A percentile compares a stretch with the other conserved stretches of the same genome.
phyloP scores from a whole-genome alignment of 2,888 invertebrate species.

The Drosophila barbarae region DNA sequence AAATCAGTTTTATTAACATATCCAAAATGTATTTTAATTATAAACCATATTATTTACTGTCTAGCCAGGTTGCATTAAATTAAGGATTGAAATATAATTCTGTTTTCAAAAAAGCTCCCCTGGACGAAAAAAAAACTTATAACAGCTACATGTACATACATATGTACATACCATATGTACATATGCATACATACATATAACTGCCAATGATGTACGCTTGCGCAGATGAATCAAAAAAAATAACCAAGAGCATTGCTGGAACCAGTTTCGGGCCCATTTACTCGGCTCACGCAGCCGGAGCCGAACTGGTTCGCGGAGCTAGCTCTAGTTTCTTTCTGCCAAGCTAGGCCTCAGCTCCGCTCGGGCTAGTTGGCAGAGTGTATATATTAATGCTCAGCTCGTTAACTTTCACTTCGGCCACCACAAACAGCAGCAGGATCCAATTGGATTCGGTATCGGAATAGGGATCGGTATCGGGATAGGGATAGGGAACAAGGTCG shows the following conservation, averaged over 20 bases:
- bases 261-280: constrained; percentile 33
- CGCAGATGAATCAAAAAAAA: background rate
- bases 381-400: constrained; percentile 36
- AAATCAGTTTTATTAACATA: too few species aligned
- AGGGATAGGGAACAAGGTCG: background rate
- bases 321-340: constrained; percentile 21
- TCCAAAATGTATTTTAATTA: too few species aligned
- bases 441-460: background rate
- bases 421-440: constrained; percentile 16
- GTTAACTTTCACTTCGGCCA: constrained; percentile 44
- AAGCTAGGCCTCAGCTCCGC: constrained; percentile 24
- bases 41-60: too few species aligned
- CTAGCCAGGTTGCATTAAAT: background rate
- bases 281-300: constrained; percentile 18
- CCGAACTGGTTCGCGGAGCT: constrained; percentile 27
- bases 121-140: background rate
- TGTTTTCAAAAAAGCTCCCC: background rate
- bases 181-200: too few species aligned
- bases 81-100: background rate
- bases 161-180: background rate
- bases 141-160: background rate
- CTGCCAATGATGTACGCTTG: background rate
- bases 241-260: constrained; percentile 12
- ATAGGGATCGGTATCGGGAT: background rate
- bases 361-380: constrained; percentile 42